phyloP scores from a whole-genome alignment of 2,888 invertebrate genomes.

The Ctenicera cuprea region DNA sequence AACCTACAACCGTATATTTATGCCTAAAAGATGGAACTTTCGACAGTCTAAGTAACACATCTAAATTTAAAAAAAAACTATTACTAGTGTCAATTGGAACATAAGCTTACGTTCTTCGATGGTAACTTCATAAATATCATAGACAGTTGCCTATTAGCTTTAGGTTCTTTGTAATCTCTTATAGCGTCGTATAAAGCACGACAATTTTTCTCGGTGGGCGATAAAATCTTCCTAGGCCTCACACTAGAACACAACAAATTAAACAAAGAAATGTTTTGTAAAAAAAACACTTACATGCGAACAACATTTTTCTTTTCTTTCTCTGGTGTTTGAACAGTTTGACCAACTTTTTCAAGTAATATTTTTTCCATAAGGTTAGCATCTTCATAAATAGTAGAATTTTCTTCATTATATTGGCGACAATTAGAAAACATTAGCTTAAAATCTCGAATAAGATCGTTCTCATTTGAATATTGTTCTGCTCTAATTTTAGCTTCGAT shows the following conservation, averaged over 20 bases:
- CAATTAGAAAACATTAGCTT: slow-evolving; percentile 98
- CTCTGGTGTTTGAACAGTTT: slow-evolving; percentile 69
- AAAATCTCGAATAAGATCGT: slow-evolving; percentile 91
- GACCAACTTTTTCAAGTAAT: slow-evolving; percentile 87
- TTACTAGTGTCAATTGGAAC: slow-evolving; percentile 4
- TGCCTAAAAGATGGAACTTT: slow-evolving; percentile 20
- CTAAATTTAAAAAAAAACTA: neutral
- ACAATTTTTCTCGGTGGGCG: slow-evolving; percentile 84
- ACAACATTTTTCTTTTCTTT: slow-evolving; percentile 70
- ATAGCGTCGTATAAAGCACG: slow-evolving; percentile 92
- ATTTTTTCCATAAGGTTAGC: slow-evolving; percentile 91
- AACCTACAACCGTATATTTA: neutral
- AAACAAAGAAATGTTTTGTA: no score
- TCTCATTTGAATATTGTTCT: slow-evolving; percentile 87
- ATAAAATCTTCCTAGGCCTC: slow-evolving; percentile 73
- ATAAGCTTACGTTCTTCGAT: slow-evolving; percentile 81
- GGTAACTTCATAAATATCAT: slow-evolving; percentile 96
- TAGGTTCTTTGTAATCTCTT: slow-evolving; percentile 90
- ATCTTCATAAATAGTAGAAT: slow-evolving; percentile 96
- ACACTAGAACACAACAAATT: slow-evolving; percentile 63
- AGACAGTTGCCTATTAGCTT: slow-evolving; percentile 91
- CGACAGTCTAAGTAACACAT: slow-evolving; percentile 15
- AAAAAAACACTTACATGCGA: slow-evolving; percentile 40
- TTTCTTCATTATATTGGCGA: slow-evolving; percentile 96
- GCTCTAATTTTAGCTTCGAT: slow-evolving; percentile 94